These are phyloP conservation scores for Biston betularia DNA, from an alignment of 2,888 invertebrate species.

Conservation along the genomic window DNA sequence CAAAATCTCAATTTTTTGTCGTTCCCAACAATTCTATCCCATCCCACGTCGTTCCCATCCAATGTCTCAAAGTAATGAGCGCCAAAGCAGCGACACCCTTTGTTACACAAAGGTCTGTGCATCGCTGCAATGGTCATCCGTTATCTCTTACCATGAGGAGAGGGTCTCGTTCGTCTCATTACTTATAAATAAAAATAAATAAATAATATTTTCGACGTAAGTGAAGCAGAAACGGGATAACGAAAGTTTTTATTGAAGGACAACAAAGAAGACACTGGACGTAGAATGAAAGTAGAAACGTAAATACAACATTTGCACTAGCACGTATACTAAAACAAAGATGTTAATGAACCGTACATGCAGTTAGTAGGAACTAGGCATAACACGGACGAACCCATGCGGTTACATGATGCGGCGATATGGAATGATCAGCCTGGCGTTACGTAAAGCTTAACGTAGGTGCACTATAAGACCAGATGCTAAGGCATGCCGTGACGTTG, in stretches of 20 bases:
- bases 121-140: no score
- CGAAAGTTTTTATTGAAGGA: background rate
- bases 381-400: background rate
- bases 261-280: no score
- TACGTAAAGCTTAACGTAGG: no score
- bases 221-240: background rate
- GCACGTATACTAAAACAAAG: background rate
- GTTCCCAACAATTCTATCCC: no score
- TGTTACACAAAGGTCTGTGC: no score
- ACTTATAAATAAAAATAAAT: no score
- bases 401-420: conserved; percentile 1
- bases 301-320: background rate
- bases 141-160: no score
- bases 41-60: no score
- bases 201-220: background rate
- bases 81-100: no score
- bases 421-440: background rate
- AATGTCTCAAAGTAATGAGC: no score
- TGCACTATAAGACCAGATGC: background rate
- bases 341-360: background rate
- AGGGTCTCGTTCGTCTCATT: no score
- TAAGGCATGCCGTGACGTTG: conserved; percentile 1
- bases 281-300: background rate
- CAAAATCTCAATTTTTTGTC: no score
- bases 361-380: background rate